A percentile compares a stretch with the other conserved stretches of the same genome.
Evolutionary conservation across 2,888 invertebrate genomes (phyloP).

Genomic region (Dicyrtoma fusca): DNA sequence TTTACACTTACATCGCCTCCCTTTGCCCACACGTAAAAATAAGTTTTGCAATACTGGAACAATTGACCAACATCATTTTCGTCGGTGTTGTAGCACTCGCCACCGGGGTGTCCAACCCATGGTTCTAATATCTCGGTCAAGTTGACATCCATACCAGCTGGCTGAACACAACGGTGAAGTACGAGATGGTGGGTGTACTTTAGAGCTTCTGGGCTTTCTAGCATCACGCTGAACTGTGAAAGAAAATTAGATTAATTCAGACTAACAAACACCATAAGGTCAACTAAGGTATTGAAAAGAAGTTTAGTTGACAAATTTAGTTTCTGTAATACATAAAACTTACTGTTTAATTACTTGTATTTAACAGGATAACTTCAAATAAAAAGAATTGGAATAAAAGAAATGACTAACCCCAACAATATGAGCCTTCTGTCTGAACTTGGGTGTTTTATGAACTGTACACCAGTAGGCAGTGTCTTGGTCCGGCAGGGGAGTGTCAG

Average conservation of each 20-base stretch:
- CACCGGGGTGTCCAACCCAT: not conserved
- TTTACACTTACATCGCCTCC: not conserved
- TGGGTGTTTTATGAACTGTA: conserved; percentile 27
- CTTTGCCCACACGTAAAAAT: conserved; percentile 22
- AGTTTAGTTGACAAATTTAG: too few relatives aligned
- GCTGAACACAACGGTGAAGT: not conserved
- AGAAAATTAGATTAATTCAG: not conserved
- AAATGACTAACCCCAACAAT: conserved; percentile 33
- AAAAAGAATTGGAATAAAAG: too few relatives aligned
- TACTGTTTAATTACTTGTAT: not conserved
- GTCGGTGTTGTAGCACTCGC: conserved; percentile 14
- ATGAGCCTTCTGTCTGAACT: not conserved
- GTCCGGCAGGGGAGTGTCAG: not conserved
- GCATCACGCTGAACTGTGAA: not conserved
- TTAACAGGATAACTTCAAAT: too few relatives aligned
- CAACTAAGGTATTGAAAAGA: too few relatives aligned
- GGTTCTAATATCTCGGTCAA: not conserved
- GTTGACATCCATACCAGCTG: not conserved
- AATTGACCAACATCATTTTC: too few relatives aligned
- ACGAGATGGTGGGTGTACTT: conserved; percentile 13
- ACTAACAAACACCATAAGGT: too few relatives aligned
- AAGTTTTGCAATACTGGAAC: not conserved
- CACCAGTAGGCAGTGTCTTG: conserved; percentile 31
- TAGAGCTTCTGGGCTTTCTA: not conserved
- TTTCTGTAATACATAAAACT: too few relatives aligned